These are phyloP conservation scores for Cheilosia grossa DNA, from an alignment of 2,888 invertebrate genomes.

Conservation along the genomic window DNA sequence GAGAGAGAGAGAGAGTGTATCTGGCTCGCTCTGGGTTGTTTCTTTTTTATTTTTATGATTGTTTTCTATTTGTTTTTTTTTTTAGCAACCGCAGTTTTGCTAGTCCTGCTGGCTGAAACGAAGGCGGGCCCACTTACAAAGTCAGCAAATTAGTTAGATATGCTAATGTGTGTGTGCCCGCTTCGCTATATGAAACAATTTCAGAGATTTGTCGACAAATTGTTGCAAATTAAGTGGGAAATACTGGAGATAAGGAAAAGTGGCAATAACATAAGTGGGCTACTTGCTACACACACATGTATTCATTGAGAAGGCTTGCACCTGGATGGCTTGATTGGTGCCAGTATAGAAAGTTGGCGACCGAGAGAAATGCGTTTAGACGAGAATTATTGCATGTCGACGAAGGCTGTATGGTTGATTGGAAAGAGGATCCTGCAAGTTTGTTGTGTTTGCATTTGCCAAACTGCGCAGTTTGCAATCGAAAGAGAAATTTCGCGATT, in stretches of 20 bases:
- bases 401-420: slow-evolving; percentile 6
- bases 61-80: slow-evolving; percentile 19
- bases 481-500: not conserved
- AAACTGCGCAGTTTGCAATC: not conserved
- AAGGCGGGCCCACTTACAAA: not conserved
- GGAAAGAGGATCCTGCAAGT: slow-evolving; percentile 25
- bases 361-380: slow-evolving; percentile 43
- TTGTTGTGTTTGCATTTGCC: slow-evolving; percentile 3
- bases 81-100: not conserved
- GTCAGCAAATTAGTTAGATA: slow-evolving; percentile 48
- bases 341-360: slow-evolving; percentile 54
- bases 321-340: slow-evolving; percentile 49
- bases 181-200: slow-evolving; percentile 50
- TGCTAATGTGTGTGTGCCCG: slow-evolving; percentile 56
- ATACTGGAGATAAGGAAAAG: slow-evolving; percentile 53
- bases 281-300: not conserved
- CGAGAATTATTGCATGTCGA: slow-evolving; percentile 12
- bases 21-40: slow-evolving; percentile 7
- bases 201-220: slow-evolving; percentile 68
- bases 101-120: not conserved
- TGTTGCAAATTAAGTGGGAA: slow-evolving; percentile 59
- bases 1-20: not conserved
- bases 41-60: slow-evolving; percentile 29
- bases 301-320: slow-evolving; percentile 33
- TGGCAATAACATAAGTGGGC: slow-evolving; percentile 41